These are phyloP conservation scores for Limnothrissa miodon DNA, from an alignment of 2,113 vertebrate species.

Conservation along the genomic window DNA sequence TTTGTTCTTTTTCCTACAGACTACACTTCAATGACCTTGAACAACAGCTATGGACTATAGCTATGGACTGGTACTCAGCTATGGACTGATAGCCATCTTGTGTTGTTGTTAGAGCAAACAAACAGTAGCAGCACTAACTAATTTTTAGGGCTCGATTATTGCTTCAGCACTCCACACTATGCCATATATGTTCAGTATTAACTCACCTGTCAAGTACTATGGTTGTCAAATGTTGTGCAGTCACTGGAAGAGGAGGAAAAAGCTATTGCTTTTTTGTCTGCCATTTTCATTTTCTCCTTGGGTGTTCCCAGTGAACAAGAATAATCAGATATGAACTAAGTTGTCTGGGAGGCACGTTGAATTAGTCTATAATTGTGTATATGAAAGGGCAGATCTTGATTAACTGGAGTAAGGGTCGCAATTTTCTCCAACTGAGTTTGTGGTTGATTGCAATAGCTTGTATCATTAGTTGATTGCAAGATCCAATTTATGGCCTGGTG, in stretches of 20 bases:
- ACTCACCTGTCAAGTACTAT: no score
- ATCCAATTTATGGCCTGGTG: conserved; percentile 52
- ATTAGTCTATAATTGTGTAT: conserved; percentile 33
- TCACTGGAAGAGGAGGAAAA: not conserved
- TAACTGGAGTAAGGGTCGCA: conserved; percentile 44
- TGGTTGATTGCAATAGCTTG: conserved; percentile 56
- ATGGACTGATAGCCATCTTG: no score
- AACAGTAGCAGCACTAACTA: no score
- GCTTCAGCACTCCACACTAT: no score
- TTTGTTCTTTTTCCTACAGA: no score
- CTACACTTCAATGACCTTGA: no score
- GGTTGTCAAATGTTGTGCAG: not conserved
- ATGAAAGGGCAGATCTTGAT: conserved; percentile 32
- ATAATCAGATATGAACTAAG: conserved; percentile 47
- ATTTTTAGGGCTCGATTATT: no score
- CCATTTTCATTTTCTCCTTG: not conserved
- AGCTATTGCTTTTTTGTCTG: not conserved
- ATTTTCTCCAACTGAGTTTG: conserved; percentile 50
- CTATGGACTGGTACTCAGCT: no score
- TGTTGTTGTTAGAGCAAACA: no score
- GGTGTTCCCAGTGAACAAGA: conserved; percentile 20
- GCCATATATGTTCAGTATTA: no score
- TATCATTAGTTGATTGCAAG: conserved; percentile 54
- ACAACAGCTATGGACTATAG: no score
- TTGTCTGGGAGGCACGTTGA: conserved; percentile 21